Base-by-base conservation (phyloP, 1,140 invertebrate species). In the Gryllus bimaculatus region DNA sequence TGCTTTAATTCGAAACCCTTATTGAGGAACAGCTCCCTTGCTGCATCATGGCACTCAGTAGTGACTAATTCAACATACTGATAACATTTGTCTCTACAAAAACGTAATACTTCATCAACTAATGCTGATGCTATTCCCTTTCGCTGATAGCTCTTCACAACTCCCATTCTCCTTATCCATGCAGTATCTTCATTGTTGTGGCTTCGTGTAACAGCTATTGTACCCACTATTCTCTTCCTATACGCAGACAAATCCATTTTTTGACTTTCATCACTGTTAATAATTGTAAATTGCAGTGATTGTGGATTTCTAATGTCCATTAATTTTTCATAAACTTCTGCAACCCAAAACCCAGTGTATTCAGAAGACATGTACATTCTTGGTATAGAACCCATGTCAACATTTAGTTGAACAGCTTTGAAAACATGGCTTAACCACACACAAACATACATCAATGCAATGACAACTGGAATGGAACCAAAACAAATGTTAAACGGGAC, bases 1-100 rank as follows among this genome's bases (percentile, higher is more conserved):
- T 88, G 86, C 79, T 87, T 85, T 3, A 89, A 82, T 80, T 89
- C 87, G 81, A 90, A 90, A 18, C 87, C 88, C 79, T 86, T 87
- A 54, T 87, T 88, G n/a, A 87, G 81, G 79, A 87, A 89, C 15
- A 90, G 81, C 81, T 86, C 86, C 80, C 85, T 83, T 47, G 86
- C 88, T 79, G 83, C 85, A 49, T 87, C 84, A 26, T 87, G 88
- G 80, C 89, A 88, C 81, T 90, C 88, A 0, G 89, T 88, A 20
- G 87, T 87, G 1, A 87, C 85, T 18, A 86, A 83, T 81, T 89
- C 86, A 76, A 85, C 85, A 80, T 84, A 85, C 49, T 84, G 84
- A 81, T 88, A 89, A 8, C 88, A 85, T 78, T 87, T 84, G 13
- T 85, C 84, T 74, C 84, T 85, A 3, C 87, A 88, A 82, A 90